Percentiles rank a stretch among this genome's conserved stretches.
Evolutionary conservation across 2,113 vertebrate species (phyloP).

Genomic region (Sakesphorus luctuosus): DNA sequence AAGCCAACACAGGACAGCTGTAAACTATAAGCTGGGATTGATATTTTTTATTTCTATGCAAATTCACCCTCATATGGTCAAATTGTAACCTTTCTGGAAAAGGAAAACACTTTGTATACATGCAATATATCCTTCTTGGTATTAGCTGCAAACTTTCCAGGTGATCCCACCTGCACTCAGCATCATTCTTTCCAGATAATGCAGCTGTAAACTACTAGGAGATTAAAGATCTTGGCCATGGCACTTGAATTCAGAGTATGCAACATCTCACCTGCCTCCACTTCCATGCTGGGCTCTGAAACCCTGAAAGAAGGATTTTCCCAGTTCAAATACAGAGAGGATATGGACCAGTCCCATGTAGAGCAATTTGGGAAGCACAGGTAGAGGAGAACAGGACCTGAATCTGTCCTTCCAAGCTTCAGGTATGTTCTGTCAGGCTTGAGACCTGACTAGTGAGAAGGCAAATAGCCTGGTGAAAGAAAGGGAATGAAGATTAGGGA

Average conservation of each 20-base stretch:
- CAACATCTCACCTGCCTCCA: not conserved
- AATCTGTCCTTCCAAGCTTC: not conserved
- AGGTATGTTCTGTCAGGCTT: not conserved
- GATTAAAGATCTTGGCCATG: not conserved
- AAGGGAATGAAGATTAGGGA: not conserved
- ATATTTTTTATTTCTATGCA: not conserved
- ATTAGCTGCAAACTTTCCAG: not conserved
- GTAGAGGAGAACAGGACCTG: not conserved
- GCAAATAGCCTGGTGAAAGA: not conserved
- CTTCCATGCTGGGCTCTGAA: not conserved
- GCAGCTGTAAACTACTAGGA: not conserved
- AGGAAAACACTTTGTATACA: not conserved
- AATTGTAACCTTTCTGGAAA: not conserved
- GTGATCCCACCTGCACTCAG: not conserved
- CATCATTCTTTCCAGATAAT: not conserved
- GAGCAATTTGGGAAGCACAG: not conserved
- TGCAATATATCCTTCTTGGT: not conserved
- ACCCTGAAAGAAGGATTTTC: not conserved
- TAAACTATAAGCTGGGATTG: not conserved
- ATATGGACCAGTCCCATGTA: not conserved
- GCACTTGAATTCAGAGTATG: not conserved
- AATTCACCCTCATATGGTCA: not conserved
- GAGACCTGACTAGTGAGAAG: not conserved
- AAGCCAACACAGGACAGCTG: not conserved
- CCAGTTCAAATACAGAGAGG: not conserved